A percentile compares a stretch with the other conserved stretches of the same genome.
phyloP scores from a whole-genome alignment of 2,797 vertebrate genomes.

The Melanotaenia parkinsoni region DNA sequence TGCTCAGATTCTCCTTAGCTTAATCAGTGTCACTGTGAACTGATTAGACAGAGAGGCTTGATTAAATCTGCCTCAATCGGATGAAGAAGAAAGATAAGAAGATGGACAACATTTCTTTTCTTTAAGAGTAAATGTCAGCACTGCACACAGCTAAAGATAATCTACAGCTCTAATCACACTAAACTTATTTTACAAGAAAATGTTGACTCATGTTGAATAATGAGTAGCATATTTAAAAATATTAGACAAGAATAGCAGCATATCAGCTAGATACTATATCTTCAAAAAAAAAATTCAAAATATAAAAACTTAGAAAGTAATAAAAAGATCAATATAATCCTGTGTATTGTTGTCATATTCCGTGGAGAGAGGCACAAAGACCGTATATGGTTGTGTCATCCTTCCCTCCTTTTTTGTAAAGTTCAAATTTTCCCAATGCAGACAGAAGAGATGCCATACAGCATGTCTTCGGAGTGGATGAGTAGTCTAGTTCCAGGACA shows the following conservation, averaged over 20 bases:
- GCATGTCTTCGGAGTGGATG: slow-evolving; percentile 46
- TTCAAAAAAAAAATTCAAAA: neutral
- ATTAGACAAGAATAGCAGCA: neutral
- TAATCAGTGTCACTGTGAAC: slow-evolving; percentile 49
- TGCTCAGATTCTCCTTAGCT: slow-evolving; percentile 39
- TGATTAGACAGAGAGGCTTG: slow-evolving; percentile 57
- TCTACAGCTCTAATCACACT: slow-evolving; percentile 17
- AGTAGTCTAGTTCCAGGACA: slow-evolving; percentile 54
- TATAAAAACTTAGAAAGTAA: neutral
- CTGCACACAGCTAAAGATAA: neutral
- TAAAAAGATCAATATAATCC: neutral
- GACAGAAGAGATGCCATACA: slow-evolving; percentile 40
- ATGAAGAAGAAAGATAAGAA: slow-evolving; percentile 43
- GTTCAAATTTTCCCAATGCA: slow-evolving; percentile 39
- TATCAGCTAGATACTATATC: fast-evolving
- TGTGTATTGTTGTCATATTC: slow-evolving; percentile 2
- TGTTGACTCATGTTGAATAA: neutral
- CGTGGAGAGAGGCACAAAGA: neutral
- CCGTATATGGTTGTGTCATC: slow-evolving; percentile 11
- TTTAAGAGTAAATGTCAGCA: neutral
- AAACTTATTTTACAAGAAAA: slow-evolving; percentile 29
- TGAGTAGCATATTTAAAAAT: neutral
- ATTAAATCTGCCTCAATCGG: slow-evolving; percentile 60
- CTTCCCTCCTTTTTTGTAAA: slow-evolving; percentile 20
- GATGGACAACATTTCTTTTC: slow-evolving; percentile 12